A percentile compares a stretch with the other conserved stretches of the same genome.
These are phyloP conservation scores for Mesembrinibis cayennensis DNA, from an alignment of 2,113 vertebrate genomes.

Conservation along the genomic window DNA sequence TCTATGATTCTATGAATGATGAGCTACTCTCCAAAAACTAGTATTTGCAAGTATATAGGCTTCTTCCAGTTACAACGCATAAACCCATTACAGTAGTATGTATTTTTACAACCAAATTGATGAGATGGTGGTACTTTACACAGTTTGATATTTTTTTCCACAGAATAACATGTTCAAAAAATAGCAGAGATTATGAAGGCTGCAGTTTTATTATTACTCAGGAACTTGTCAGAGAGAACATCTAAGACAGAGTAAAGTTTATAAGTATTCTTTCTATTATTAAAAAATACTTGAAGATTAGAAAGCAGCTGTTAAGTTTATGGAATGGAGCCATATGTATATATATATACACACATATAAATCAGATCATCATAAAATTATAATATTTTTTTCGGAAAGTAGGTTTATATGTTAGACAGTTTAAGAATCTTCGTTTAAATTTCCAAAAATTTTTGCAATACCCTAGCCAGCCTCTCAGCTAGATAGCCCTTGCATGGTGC, in stretches of 20 bases:
- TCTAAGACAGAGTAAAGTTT: not conserved
- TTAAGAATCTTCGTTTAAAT: not conserved
- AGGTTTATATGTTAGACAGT: not conserved
- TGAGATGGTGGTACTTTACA: not conserved
- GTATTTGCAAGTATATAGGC: not conserved
- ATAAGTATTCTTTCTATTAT: not conserved
- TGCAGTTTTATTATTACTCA: not conserved
- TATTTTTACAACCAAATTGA: not conserved
- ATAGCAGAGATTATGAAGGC: not conserved
- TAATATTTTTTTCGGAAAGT: not conserved
- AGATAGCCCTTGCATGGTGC: not conserved
- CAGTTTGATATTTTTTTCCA: not conserved
- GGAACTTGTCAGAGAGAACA: not conserved
- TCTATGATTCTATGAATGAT: no score
- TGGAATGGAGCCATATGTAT: not conserved
- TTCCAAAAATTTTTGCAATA: not conserved
- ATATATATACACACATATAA: not conserved
- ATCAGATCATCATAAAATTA: not conserved
- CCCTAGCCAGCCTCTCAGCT: not conserved
- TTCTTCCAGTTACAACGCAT: not conserved
- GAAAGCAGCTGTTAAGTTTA: not conserved
- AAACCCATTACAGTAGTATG: not conserved
- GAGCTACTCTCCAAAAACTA: not conserved
- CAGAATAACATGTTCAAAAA: not conserved
- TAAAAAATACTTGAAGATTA: not conserved